These are phyloP conservation scores for Toxonevra muliebris DNA, from an alignment of 2,888 invertebrate species.

Conservation along the genomic window DNA sequence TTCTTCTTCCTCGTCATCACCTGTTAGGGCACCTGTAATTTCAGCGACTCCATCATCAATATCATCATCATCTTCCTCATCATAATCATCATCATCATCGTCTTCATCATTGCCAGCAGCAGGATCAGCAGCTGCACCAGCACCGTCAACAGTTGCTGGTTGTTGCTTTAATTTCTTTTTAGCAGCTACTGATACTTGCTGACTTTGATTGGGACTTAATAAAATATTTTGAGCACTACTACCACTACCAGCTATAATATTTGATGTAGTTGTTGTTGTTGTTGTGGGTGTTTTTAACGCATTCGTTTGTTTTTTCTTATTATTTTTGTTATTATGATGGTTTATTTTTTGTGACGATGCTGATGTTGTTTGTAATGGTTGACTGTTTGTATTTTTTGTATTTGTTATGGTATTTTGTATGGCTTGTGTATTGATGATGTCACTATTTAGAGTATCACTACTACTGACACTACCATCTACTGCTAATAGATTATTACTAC, in stretches of 20 bases:
- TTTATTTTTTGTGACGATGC: conserved; percentile 38
- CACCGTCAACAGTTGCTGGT: conserved; percentile 56
- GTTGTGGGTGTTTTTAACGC: conserved; percentile 34
- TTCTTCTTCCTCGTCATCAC: conserved; percentile 72
- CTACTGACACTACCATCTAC: conserved; percentile 35
- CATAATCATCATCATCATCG: conserved; percentile 76
- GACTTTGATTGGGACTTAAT: conserved; percentile 31
- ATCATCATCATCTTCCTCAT: conserved; percentile 64
- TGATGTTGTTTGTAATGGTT: conserved; percentile 37
- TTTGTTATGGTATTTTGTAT: conserved; percentile 42
- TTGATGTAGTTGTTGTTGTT: conserved; percentile 36
- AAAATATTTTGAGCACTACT: conserved; percentile 37
- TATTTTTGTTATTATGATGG: conserved; percentile 32
- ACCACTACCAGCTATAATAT: conserved; percentile 44
- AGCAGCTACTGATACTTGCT: background rate
- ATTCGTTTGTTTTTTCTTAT: conserved; percentile 35
- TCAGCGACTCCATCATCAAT: conserved; percentile 70
- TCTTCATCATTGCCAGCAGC: conserved; percentile 64
- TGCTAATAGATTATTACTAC: conserved; percentile 52
- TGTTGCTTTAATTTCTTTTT: conserved; percentile 38
- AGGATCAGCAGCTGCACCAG: conserved; percentile 14
- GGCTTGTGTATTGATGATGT: conserved; percentile 20
- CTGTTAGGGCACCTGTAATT: conserved; percentile 73
- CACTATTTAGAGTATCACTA: conserved; percentile 22
- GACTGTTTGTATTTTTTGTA: conserved; percentile 44